Evolutionary conservation across 2,797 vertebrate genomes (phyloP).

Genomic region (Schizopygopsis pylzovi): DNA sequence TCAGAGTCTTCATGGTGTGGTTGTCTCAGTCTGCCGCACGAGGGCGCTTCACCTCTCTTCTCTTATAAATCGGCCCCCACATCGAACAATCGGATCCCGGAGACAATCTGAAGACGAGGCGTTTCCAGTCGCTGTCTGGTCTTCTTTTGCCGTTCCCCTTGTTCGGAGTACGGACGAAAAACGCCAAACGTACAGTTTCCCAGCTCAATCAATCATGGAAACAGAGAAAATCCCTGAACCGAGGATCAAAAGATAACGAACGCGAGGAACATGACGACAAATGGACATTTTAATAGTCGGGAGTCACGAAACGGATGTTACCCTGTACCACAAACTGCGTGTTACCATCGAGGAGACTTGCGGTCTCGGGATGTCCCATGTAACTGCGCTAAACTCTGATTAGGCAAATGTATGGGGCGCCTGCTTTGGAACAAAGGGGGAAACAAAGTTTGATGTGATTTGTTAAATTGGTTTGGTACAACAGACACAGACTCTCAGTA

Average conservation of each 20-base stretch:
- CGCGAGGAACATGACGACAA: conserved; percentile 36
- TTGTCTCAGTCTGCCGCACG: conserved; percentile 16
- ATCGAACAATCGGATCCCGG: conserved; percentile 55
- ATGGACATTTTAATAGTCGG: conserved; percentile 27
- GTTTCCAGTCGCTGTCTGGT: conserved; percentile 63
- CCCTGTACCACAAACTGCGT: neutral
- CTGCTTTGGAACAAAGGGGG: conserved; percentile 28
- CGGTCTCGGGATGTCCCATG: conserved; percentile 47
- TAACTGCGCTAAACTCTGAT: conserved; percentile 22
- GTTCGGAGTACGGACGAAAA: conserved; percentile 26
- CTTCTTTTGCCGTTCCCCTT: neutral
- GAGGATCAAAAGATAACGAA: conserved; percentile 30
- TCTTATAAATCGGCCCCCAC: conserved; percentile 30
- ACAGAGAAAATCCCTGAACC: neutral
- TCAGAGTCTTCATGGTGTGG: neutral
- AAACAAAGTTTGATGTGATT: conserved; percentile 35
- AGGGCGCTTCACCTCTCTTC: conserved; percentile 39
- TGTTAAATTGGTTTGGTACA: neutral
- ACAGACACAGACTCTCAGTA: neutral
- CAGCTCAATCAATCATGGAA: neutral
- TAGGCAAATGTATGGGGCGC: neutral
- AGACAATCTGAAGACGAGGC: conserved; percentile 61
- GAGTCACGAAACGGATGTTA: conserved; percentile 37
- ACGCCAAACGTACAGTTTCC: conserved; percentile 30
- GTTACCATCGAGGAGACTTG: conserved; percentile 1